phyloP scores from a whole-genome alignment of 1,140 invertebrate genomes.

The Riptortus pedestris region DNA sequence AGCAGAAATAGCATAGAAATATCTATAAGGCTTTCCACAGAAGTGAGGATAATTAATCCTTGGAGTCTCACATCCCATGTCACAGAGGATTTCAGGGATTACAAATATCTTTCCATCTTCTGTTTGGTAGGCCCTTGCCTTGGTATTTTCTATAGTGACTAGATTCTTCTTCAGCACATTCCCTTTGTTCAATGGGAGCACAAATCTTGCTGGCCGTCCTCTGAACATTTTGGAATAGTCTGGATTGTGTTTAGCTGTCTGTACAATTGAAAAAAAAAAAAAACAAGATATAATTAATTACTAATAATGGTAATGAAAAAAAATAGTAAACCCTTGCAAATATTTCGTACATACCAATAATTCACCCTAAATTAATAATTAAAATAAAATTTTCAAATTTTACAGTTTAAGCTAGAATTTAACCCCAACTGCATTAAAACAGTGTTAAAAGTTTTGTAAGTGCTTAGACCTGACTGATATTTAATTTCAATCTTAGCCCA shows the following conservation, averaged over 20 bases:
- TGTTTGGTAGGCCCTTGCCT: conserved; percentile 42
- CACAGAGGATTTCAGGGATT: conserved; percentile 53
- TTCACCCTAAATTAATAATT: no score
- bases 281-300: no score
- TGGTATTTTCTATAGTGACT: conserved; percentile 36
- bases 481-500: no score
- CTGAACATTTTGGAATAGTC: conserved; percentile 70
- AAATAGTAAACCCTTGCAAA: no score
- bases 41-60: conserved; percentile 60
- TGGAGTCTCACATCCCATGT: conserved; percentile 74
- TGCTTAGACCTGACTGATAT: no score
- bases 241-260: conserved; percentile 66
- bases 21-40: conserved; percentile 59
- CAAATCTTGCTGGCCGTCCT: conserved; percentile 59
- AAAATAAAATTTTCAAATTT: no score
- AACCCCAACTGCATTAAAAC: no score
- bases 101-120: conserved; percentile 43
- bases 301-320: neutral
- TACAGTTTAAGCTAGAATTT: no score
- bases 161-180: conserved; percentile 3
- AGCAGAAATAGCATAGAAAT: conserved; percentile 80
- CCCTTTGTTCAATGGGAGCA: conserved; percentile 45
- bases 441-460: no score
- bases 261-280: neutral
- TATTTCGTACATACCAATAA: no score